Evolutionary conservation across 1,140 invertebrate genomes (phyloP), one percentile per base, ranked within the genome.

Genomic region (Heliconius congener): DNA sequence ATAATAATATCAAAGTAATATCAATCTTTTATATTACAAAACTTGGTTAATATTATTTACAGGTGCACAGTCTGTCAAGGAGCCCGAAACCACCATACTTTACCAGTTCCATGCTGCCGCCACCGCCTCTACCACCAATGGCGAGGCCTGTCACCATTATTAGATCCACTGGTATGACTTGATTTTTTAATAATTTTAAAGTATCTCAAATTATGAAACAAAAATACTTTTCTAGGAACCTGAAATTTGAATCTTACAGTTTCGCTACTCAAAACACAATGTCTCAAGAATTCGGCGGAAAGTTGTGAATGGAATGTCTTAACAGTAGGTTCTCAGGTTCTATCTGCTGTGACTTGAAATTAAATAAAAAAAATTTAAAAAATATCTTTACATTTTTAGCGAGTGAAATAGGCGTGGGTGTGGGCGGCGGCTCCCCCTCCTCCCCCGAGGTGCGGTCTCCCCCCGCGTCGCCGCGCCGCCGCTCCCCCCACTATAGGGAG

Each of bases 91-190:
- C 97, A 77, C 97, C 98, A 86, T 99, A 99, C 94, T 98, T 98
- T 95, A 96, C 97, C 81, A 98, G 97, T 87, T 97, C 97, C 82
- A 98, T 98, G 96, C 95, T 99, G 84, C 98, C 98, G 19, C 98
- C 98, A 60, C 98, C 98, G n/a, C 98, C 98, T n/a, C 96, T 99
- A 3, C 98, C 98, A 4, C 98, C 98, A 11, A 98, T 99, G 97
- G 98, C 98, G 3, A 95, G 99, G 83, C 99, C 98, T 1, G 98
- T 99, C 13, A 98, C 99, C 34, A 99, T 99, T 83, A 98, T 99
- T 86, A 96, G 98, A 87, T 98, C 98, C 57, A 98, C 98, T 82
- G 97, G 97, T 95, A 90, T 77, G 57, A 57, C 18, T 52, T 52
- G 1, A 18, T 52, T 52, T 52, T 52, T 52, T 52, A 52, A 52